Evolutionary conservation across 2,888 invertebrate species (phyloP), one percentile per base, ranked within the genome.

Genomic region (Lomographa bimaculata): DNA sequence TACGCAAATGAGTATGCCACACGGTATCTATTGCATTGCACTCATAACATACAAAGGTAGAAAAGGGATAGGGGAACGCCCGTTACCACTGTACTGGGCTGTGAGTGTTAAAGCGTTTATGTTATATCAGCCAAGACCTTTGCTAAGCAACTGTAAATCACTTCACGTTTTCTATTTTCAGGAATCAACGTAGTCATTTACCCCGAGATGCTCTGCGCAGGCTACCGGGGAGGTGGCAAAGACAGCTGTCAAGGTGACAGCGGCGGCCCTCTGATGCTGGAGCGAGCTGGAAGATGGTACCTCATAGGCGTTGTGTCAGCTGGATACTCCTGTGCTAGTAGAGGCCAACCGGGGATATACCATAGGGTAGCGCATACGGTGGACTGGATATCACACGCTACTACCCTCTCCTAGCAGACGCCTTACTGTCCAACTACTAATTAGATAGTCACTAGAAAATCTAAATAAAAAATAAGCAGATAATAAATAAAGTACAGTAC

Each of bases 121-220:
- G n/a, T n/a, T n/a, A n/a, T n/a, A n/a, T n/a, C n/a, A n/a, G n/a
- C n/a, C n/a, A n/a, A n/a, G n/a, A n/a, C n/a, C n/a, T n/a, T n/a
- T n/a, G n/a, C n/a, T n/a, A n/a, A n/a, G n/a, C n/a, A n/a, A n/a
- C n/a, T n/a, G n/a, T n/a, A n/a, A n/a, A n/a, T n/a, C n/a, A n/a
- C n/a, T n/a, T n/a, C n/a, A n/a, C n/a, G n/a, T 7, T 28, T 9
- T 19, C 64, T 20, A 5, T 4, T 37, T 74, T 8, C 76, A 90
- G 96, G 96, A 33, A 96, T 96, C 61, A 95, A 95, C 71, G 96
- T 96, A 20, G 94, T 97, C 7, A 97, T 97, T 65, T 97, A 97
- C 79, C 97, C 97, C 23, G 97, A 97, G 80, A 97, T 97, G 97
- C 93, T 97, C 78, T 97, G 97, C 72, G 97, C 97, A 0, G 97